A percentile compares a stretch with the other conserved stretches of the same genome.
phyloP scores from a whole-genome alignment of 2,797 vertebrate genomes.

The Podarcis siculus region DNA sequence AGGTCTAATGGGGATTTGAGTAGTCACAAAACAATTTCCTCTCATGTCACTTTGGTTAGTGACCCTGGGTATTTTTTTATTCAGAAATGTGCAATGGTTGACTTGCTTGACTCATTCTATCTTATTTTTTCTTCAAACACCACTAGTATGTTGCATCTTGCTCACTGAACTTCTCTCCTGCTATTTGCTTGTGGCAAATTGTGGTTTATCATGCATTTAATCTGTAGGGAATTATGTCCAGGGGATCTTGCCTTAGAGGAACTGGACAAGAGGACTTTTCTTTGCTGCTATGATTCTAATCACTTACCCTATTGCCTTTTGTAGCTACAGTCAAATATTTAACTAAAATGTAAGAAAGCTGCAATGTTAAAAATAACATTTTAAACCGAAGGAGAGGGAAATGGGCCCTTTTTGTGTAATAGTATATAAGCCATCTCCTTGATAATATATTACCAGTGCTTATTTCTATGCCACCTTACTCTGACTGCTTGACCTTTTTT shows the following conservation, averaged over 20 bases:
- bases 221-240: neutral
- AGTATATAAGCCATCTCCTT: neutral
- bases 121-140: neutral
- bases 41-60: neutral
- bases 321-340: neutral
- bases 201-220: neutral
- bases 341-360: constrained; percentile 6
- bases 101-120: neutral
- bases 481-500: neutral
- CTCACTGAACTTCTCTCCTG: neutral
- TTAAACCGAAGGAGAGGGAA: neutral
- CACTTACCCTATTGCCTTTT: neutral
- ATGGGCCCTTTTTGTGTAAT: neutral
- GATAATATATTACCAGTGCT: neutral
- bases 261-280: neutral
- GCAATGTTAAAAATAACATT: neutral
- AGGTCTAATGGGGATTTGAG: neutral
- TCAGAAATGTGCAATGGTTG: neutral
- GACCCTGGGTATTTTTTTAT: neutral
- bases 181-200: neutral
- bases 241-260: neutral
- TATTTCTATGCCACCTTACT: neutral
- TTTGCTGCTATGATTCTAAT: neutral
- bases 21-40: neutral
- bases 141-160: neutral